Base-by-base conservation (phyloP, 2,113 vertebrate genomes). In the Bungarus multicinctus region DNA sequence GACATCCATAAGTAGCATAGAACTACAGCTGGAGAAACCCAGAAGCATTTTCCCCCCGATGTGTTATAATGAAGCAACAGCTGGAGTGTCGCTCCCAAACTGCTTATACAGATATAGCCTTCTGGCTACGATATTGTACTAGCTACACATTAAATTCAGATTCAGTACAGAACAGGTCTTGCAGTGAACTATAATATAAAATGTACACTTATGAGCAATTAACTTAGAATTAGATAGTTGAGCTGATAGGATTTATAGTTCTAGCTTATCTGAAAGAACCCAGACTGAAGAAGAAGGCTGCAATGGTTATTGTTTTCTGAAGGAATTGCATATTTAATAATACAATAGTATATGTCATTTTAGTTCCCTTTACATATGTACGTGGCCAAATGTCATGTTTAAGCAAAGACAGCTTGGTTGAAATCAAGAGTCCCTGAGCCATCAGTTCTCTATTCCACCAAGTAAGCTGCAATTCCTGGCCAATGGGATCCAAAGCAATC, bases 61-160 rank as follows among this genome's bases (percentile, higher is more conserved):
- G 58, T 81, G 89, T 34, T 93, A 30, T 87, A 43, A 93, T 90
- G 74, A 93, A 64, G 85, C 60, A 91, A 93, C 90, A 93, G 90
- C 93, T 93, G 86, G 89, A 86, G 14, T 89, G 90, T 54, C 52
- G 53, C 64, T 91, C 90, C 87, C n/a, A 85, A 93, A 89, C 57
- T 85, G 54, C 69, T 89, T 47, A n/a, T n/a, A 89, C 53, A 93
- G 90, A 91, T 85, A 16, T 30, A 58, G 58, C 87, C 86, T 89
- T 34, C 27, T 12, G 53, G 93, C 86, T 30, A 53, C 3, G 22
- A 14, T 58, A 53, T 89, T 85, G 30, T 54, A 23, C 53, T 52
- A 4, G 23, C 86, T 30, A 1, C n/a, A 52, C 30, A 86, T 88
- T 85, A 58, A 89, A 43, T 93, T 74, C 43, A 89, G 87, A 64